Base-by-base conservation (phyloP, 2,797 vertebrate species). In the Pteronotus mesoamericanus region DNA sequence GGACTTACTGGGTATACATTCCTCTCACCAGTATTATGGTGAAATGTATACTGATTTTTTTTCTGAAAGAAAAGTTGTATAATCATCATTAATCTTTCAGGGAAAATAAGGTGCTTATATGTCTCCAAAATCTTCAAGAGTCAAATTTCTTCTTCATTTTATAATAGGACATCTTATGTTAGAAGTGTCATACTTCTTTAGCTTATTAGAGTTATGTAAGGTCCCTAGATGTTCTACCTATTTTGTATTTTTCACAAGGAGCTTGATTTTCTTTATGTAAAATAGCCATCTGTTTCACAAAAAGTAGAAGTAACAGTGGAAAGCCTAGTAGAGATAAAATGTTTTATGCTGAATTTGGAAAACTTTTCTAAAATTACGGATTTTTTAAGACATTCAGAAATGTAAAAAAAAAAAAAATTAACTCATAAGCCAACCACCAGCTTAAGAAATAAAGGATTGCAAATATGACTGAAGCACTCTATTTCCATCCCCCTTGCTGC, bases 301-400 rank as follows among this genome's bases (percentile, higher is more conserved):
- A 86, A 96, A 74, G 22, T 80, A 88, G 44, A 96, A 88, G 12
- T 75, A 59, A 92, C 44, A 39, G 12, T 89, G 74, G 48, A 82
- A 85, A 86, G 42, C 15, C 7, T 69, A 78, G 42, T 61, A 78
- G 18, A 83, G n/a, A 59, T 83, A 75, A 55, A 79, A 69, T 92
- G 18, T 84, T 89, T 94, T 92, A 55, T 42, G 74, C 1, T 68
- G 15, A 84, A 55, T 91, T 95, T 90, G 16, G 29, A 39, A 87
- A 86, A n/a, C 55, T 68, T 91, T 86, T 89, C 48, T 84, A 87
- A 96, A 90, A 94, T 78, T 82, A 39, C 32, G 11, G 37, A 39
- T 72, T 78, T 74, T 82, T 94, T 72, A 82, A 88, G 7, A 86
- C 16, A 89, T 72, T 59, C 16, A 97, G 53, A 93, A 97, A 61